phyloP scores from a whole-genome alignment of 2,888 invertebrate species.

The Branchipolynoe longqiensis region DNA sequence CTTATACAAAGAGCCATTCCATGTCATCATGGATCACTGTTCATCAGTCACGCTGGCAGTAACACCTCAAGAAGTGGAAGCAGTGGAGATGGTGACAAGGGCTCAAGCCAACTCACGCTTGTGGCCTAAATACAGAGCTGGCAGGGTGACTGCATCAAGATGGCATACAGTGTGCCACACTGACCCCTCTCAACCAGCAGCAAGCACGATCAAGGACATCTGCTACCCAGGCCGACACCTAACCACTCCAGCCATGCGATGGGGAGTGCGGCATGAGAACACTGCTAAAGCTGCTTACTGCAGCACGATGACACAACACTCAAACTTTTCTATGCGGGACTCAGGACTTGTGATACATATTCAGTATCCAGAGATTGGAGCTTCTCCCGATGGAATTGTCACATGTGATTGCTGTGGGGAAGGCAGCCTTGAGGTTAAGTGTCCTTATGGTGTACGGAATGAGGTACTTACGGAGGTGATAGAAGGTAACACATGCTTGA shows the following conservation, averaged over 20 bases:
- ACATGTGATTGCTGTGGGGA: slow-evolving; percentile 11
- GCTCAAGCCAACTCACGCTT: too few relatives aligned
- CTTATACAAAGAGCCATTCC: too few relatives aligned
- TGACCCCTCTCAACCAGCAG: not conserved
- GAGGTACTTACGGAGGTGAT: not conserved
- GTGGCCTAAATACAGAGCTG: too few relatives aligned
- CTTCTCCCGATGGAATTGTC: slow-evolving; percentile 37
- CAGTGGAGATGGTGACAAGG: too few relatives aligned
- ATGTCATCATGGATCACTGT: too few relatives aligned
- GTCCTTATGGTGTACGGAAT: not conserved
- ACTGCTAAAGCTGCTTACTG: not conserved
- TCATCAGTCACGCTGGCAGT: too few relatives aligned
- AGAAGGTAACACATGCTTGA: not conserved
- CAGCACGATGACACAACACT: not conserved
- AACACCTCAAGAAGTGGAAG: too few relatives aligned
- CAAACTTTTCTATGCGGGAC: not conserved
- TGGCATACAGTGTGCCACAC: not conserved
- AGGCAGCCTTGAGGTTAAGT: not conserved
- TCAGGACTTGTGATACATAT: not conserved
- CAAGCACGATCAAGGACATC: not conserved
- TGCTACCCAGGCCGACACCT: not conserved
- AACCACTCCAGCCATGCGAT: not conserved
- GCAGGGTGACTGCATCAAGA: not conserved
- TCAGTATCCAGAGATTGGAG: slow-evolving; percentile 9
- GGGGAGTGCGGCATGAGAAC: not conserved